A percentile compares a stretch with the other conserved stretches of the same genome.
Conservation (phyloP, 1,140 invertebrate species). For the Phocides pigmalion region DNA sequence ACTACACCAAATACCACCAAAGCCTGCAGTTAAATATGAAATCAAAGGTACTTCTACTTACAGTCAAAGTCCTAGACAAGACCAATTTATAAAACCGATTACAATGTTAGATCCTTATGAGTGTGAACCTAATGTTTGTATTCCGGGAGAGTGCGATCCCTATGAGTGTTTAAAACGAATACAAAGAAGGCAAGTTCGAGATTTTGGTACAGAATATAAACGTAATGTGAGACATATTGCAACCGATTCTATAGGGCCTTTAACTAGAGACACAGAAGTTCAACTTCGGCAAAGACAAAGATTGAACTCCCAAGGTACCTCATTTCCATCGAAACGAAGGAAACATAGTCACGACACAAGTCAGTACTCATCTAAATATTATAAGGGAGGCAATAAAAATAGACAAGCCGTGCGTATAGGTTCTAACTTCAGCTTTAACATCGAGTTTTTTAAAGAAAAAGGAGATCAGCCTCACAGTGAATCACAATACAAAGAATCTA, state of each 20-base stretch:
- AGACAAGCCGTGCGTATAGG: conserved; percentile 41
- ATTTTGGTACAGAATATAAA: conserved; percentile 7
- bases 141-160: conserved; percentile 37
- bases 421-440: conserved; percentile 44
- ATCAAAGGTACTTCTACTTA: conserved; percentile 3
- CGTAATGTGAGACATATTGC: conserved; percentile 17
- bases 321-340: background rate
- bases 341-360: background rate
- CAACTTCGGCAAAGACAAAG: background rate
- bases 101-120: conserved; percentile 29
- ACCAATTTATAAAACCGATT: background rate
- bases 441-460: conserved; percentile 44
- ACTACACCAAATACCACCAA: conserved; percentile 10
- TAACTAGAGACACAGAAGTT: background rate
- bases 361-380: background rate
- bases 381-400: background rate
- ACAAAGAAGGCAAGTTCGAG: conserved; percentile 26
- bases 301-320: background rate
- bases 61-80: conserved; percentile 29
- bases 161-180: conserved; percentile 39
- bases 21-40: conserved; percentile 10
- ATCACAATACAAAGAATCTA: background rate
- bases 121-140: conserved; percentile 36
- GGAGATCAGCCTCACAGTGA: background rate
- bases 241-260: background rate